Evolutionary conservation across 1,140 invertebrate genomes (phyloP).

Genomic region (Drosophila carrolli): DNA sequence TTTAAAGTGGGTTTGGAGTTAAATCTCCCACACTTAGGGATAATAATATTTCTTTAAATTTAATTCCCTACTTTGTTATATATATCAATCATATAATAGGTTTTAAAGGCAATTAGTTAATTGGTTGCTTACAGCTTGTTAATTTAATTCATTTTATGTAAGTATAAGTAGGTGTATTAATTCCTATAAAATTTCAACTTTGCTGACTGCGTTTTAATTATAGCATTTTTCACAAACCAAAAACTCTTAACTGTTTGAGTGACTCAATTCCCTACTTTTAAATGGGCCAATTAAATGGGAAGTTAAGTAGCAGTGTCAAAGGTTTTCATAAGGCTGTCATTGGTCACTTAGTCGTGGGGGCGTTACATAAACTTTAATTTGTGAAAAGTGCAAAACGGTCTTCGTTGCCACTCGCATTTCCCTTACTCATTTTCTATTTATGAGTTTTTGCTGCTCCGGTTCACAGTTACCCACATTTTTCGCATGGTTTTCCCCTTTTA

Average conservation of each 20-base stretch:
- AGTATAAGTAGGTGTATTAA: too few relatives aligned
- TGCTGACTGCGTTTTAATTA: too few relatives aligned
- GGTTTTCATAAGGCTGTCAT: conserved; percentile 15
- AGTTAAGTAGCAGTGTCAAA: conserved; percentile 13
- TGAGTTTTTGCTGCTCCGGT: conserved; percentile 41
- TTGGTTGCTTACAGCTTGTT: too few relatives aligned
- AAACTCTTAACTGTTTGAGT: not conserved
- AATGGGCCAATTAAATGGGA: conserved; percentile 13
- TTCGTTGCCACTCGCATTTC: not conserved
- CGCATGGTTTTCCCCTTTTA: conserved; percentile 4
- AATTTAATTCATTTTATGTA: too few relatives aligned
- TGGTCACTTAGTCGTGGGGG: conserved; percentile 18
- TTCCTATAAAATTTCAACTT: too few relatives aligned
- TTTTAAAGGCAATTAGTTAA: too few relatives aligned
- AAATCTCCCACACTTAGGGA: not conserved
- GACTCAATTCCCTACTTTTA: not conserved
- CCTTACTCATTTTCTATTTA: conserved; percentile 50
- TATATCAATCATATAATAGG: too few relatives aligned
- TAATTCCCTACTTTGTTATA: not conserved
- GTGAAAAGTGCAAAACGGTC: conserved; percentile 8
- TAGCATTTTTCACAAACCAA: not conserved
- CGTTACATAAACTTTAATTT: conserved; percentile 32
- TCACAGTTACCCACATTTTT: conserved; percentile 23
- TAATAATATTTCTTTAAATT: not conserved
- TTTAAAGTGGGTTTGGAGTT: conserved; percentile 3